Evolutionary conservation across 1,140 invertebrate species (phyloP).

Genomic region (Drosophila mojavensis): DNA sequence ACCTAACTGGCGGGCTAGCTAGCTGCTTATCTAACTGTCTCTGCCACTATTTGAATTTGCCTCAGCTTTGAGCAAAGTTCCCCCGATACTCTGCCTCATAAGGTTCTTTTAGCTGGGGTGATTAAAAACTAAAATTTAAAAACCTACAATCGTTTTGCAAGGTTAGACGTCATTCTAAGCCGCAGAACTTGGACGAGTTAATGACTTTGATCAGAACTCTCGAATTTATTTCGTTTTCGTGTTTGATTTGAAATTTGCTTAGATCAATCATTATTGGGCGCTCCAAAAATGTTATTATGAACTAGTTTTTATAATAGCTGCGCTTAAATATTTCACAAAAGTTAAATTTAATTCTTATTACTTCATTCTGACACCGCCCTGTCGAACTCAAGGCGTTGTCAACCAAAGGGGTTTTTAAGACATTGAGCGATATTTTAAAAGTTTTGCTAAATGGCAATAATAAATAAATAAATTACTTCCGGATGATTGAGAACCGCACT

Average conservation of each 20-base stretch:
- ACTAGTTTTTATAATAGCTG: conserved; percentile 14
- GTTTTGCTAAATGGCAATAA: conserved; percentile 6
- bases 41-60: conserved; percentile 30
- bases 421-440: conserved; percentile 38
- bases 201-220: conserved; percentile 75
- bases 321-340: conserved; percentile 10
- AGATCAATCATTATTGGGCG: conserved; percentile 11
- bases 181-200: conserved; percentile 57
- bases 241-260: conserved; percentile 12
- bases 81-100: conserved; percentile 41
- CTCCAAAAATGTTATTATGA: conserved; percentile 28
- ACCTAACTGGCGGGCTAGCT: not conserved
- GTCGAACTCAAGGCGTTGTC: conserved; percentile 36
- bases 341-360: not conserved
- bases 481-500: too few species aligned
- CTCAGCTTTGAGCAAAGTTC: conserved; percentile 10
- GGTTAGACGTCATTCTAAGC: conserved; percentile 74
- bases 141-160: conserved; percentile 67
- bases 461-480: conserved; percentile 23
- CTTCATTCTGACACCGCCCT: not conserved
- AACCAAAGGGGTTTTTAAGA: not conserved
- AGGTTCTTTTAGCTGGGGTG: conserved; percentile 78
- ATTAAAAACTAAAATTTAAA: conserved; percentile 21
- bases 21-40: conserved; percentile 66
- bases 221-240: conserved; percentile 51